Evolutionary conservation across 2,797 vertebrate genomes (phyloP), one percentile per base, ranked within the genome.

Genomic region (Neomorphus geoffroyi): DNA sequence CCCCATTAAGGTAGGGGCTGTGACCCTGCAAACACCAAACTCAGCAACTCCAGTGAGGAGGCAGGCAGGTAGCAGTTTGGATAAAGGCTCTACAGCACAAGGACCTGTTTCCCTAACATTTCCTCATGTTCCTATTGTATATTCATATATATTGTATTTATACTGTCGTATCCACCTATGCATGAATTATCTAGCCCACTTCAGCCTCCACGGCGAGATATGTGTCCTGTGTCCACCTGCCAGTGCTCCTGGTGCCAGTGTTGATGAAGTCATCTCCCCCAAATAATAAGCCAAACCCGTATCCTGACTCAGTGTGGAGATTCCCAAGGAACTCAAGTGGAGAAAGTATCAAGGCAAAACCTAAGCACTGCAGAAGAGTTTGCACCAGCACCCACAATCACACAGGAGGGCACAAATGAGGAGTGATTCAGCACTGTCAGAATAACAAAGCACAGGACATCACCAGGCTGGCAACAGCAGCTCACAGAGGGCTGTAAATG

Each of bases 1-100:
- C 27, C 53, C 16, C 5, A 21, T 12, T 62, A 33, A 66, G 54
- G 37, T 12, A 65, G n/a, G 9, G 39, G 22, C 26, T 0, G 0
- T n/a, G 71, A 77, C 32, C 43, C 43, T 71, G 7, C 3, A 1
- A 64, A 53, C 19, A 37, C 35, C 33, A 13, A 80, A 19, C 14
- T 54, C 39, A 22, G 39, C 54, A 24, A 28, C 14, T 60, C 35
- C n/a, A 43, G 37, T 0, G 3, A 73, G 51, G 53, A 24, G 32
- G 72, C 15, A 27, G 43, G 56, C 32, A 54, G 32, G 39, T 48
- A 33, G 13, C 27, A 48, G 10, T 56, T 39, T 18, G 41, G 27
- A 32, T 41, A 28, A 39, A 23, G 50, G 13, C 43, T 61, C 16
- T 46, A 21, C 10, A 46, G 70, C n/a, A 46, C 27, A 61, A 61